phyloP scores from a whole-genome alignment of 2,797 vertebrate species.

The Kryptolebias ocellatus region DNA sequence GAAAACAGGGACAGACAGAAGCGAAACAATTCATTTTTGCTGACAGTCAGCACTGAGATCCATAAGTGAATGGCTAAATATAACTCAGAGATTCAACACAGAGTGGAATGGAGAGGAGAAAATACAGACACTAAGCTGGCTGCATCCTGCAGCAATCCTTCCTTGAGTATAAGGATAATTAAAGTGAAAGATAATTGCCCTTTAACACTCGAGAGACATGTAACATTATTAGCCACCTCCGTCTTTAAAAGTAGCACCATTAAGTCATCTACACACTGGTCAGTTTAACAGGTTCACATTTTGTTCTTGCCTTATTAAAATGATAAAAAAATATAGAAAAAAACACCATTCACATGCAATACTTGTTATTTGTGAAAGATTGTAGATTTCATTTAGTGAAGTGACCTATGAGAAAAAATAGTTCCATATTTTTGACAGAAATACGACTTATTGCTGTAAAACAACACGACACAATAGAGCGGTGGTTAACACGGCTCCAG shows the following conservation, averaged over 20 bases:
- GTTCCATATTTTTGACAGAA: neutral
- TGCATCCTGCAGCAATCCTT: slow-evolving; percentile 45
- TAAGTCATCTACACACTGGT: neutral
- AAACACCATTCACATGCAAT: neutral
- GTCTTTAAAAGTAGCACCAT: neutral
- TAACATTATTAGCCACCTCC: neutral
- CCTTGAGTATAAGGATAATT: slow-evolving; percentile 57
- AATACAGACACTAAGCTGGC: slow-evolving; percentile 40
- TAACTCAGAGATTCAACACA: slow-evolving; percentile 76
- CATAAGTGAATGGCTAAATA: slow-evolving; percentile 79
- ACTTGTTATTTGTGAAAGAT: neutral
- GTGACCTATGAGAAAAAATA: neutral
- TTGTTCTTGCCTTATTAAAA: neutral
- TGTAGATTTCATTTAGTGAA: neutral
- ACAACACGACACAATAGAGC: neutral
- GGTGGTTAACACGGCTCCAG: too few species aligned
- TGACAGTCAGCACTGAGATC: slow-evolving; percentile 80
- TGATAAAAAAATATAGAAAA: neutral
- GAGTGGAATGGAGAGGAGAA: slow-evolving; percentile 51
- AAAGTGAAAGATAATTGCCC: slow-evolving; percentile 50
- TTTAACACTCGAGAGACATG: neutral
- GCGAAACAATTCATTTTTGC: slow-evolving; percentile 79
- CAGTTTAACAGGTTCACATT: neutral
- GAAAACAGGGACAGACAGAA: slow-evolving; percentile 73
- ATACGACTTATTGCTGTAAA: neutral